phyloP scores from a whole-genome alignment of 2,113 vertebrate species.

The Mionectes macconnelli region DNA sequence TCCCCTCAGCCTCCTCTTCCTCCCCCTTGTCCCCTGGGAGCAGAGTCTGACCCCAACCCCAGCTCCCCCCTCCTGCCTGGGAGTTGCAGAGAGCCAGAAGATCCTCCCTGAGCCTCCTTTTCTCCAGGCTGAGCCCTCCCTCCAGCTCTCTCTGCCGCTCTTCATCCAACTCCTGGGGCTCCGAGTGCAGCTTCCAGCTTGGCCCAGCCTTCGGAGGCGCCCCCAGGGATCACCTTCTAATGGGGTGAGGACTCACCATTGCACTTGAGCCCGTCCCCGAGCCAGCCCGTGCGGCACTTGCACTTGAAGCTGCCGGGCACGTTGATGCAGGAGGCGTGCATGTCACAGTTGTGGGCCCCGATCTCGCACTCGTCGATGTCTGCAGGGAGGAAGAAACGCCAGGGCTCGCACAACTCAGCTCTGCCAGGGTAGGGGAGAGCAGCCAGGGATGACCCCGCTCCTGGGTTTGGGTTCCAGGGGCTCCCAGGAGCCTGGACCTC shows the following conservation, averaged over 20 bases:
- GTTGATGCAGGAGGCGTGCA: conserved; percentile 89
- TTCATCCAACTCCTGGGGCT: background rate
- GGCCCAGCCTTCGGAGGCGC: background rate
- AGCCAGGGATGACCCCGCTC: background rate
- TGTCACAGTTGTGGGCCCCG: conserved; percentile 88
- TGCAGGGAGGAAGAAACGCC: conserved; percentile 35
- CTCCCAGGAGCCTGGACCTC: no score
- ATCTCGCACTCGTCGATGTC: conserved; percentile 92
- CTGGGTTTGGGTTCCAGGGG: fast-evolving
- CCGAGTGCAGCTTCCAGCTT: background rate
- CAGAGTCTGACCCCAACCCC: fast-evolving
- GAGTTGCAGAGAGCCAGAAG: background rate
- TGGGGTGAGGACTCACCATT: conserved; percentile 77
- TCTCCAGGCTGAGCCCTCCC: background rate
- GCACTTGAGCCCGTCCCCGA: conserved; percentile 88
- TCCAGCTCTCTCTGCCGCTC: background rate
- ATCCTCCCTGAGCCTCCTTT: background rate
- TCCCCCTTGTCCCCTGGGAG: background rate
- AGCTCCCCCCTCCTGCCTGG: background rate
- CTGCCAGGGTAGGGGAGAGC: background rate
- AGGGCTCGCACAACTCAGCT: background rate
- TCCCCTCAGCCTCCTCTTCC: background rate
- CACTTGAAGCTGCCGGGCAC: conserved; percentile 92
- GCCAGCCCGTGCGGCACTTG: conserved; percentile 89
- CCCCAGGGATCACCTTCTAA: background rate